Conservation (phyloP, 2,113 vertebrate species). For the Ophthalmolycus amberensis region DNA sequence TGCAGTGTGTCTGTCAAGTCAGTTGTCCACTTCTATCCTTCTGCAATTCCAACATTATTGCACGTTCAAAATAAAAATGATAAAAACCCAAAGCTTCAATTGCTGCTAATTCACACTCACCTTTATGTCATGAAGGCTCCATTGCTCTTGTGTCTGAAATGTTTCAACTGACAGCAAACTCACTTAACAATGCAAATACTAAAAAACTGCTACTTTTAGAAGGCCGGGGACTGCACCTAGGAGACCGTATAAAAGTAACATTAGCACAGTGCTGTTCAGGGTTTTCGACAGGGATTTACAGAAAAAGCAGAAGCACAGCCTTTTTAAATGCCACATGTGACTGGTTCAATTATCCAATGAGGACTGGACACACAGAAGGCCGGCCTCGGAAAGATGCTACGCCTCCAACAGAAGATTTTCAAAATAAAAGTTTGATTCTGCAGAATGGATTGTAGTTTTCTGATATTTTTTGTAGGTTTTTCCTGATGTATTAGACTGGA, state of each 20-base stretch:
- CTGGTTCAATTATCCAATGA: not conserved
- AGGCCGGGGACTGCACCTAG: not conserved
- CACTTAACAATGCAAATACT: not conserved
- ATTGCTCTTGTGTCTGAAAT: not conserved
- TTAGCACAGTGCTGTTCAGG: not conserved
- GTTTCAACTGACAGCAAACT: not conserved
- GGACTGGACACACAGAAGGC: no score
- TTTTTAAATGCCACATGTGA: not conserved
- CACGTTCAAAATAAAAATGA: not conserved
- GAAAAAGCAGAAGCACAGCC: no score
- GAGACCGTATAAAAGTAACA: not conserved
- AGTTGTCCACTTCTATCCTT: not conserved
- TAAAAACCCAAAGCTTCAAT: not conserved
- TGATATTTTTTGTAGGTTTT: not conserved
- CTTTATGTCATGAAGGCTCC: not conserved
- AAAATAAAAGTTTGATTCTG: conserved; percentile 33
- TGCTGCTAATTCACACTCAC: not conserved
- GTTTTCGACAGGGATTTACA: not conserved
- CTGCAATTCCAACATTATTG: not conserved
- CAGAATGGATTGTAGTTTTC: not conserved
- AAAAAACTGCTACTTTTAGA: not conserved
- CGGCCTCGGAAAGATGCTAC: not conserved
- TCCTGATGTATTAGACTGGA: not conserved
- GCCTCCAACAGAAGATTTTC: not conserved
- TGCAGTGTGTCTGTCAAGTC: not conserved